Percentiles rank a stretch among this genome's conserved stretches.
phyloP scores from a whole-genome alignment of 2,888 invertebrate genomes.

The Aporophyla nigra region DNA sequence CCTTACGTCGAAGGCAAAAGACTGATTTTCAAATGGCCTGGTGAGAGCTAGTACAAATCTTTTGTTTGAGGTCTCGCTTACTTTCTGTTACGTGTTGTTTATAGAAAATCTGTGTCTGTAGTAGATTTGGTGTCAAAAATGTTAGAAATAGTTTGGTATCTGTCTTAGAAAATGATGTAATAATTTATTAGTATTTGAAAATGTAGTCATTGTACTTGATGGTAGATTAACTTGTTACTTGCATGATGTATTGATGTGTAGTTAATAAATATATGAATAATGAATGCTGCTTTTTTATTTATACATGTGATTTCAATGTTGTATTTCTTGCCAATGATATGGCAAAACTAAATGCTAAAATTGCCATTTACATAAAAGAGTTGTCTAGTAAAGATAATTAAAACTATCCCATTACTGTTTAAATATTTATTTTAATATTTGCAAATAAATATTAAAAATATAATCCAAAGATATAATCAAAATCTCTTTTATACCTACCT shows the following conservation, averaged over 20 bases:
- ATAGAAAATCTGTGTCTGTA: conserved; percentile 2
- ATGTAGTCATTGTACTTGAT: conserved; percentile 46
- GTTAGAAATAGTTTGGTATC: conserved; percentile 32
- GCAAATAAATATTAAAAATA: neutral
- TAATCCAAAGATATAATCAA: neutral
- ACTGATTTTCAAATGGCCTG: conserved; percentile 16
- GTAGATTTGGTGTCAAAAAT: conserved; percentile 31
- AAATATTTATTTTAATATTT: neutral
- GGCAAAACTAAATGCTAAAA: conserved; percentile 4
- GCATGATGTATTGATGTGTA: conserved; percentile 55
- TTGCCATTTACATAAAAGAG: neutral
- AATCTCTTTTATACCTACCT: neutral
- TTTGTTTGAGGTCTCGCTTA: conserved; percentile 3
- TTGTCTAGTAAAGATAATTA: neutral
- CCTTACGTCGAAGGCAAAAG: neutral
- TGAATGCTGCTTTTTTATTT: conserved; percentile 49
- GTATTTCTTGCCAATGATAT: conserved; percentile 7
- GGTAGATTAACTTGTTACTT: conserved; percentile 34
- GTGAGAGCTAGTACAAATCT: neutral
- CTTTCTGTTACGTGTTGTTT: conserved; percentile 28
- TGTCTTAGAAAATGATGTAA: conserved; percentile 30
- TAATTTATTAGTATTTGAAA: conserved; percentile 28
- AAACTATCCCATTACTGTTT: conserved; percentile 44
- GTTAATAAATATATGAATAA: conserved; percentile 38
- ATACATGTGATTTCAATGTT: conserved; percentile 23